Evolutionary conservation across 2,888 invertebrate genomes (phyloP), one percentile per base, ranked within the genome.

Genomic region (Linnaemya tessellans): DNA sequence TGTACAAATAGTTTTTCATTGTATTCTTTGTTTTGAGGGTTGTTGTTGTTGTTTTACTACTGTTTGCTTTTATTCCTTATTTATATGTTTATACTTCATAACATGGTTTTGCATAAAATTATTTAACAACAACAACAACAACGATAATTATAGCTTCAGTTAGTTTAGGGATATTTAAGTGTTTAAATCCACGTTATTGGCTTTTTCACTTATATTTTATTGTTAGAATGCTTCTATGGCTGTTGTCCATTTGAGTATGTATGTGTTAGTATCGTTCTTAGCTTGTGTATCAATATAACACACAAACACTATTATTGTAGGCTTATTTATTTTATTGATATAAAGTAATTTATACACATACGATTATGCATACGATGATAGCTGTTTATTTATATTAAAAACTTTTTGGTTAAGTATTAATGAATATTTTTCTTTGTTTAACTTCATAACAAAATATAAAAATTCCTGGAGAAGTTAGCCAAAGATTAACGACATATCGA

Each of bases 171-270:
- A 74, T 80, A n/a, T 82, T 65, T 58, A 60, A 80, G 74, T 75
- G 56, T 58, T 75, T 71, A 70, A 77, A 71, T 70, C 75, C 80
- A 67, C 60, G 71, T 82, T 74, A 79, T 74, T 79, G 79, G 70
- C 74, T 64, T 80, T 80, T 84, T 80, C 62, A 75, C 74, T 75
- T 74, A 56, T 35, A 11, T 49, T 35, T 15, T 38, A 46, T 54
- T 60, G n/a, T 54, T n/a, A 68, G 41, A 20, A n/a, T 46, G 22
- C 64, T 41, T 41, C 38, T 10, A 11, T 41, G 38, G 3, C 8
- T 51, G 2, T 22, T 56, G 25, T 51, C 9, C 35, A 35, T 64
- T 62, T 41, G 18, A 58, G 7, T 22, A 54, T 43, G 7, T 22
- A 54, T 43, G 73, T 67, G 49, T 13, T 58, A 35, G 35, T 30